Evolutionary conservation across 2,888 invertebrate species (phyloP).

Genomic region (Hirudinaria manillensis): DNA sequence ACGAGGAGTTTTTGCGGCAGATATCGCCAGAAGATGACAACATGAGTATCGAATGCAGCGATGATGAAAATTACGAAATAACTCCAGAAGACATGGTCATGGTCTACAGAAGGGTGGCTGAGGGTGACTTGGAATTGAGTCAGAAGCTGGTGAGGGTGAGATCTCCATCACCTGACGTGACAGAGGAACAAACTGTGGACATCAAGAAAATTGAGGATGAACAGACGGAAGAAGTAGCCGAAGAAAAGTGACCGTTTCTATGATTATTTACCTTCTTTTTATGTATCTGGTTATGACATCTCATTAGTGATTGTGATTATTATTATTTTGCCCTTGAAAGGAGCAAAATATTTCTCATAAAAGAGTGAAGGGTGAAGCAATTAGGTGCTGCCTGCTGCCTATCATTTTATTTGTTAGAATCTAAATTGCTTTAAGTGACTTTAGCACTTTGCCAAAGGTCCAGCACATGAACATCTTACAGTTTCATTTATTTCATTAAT

Average conservation of each 20-base stretch:
- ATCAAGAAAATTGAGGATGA: background rate
- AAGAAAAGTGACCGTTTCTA: constrained; percentile 5
- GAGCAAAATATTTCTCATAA: too few relatives aligned
- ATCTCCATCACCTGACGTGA: background rate
- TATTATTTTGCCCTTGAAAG: too few relatives aligned
- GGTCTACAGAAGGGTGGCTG: constrained; percentile 8
- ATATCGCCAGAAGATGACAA: background rate
- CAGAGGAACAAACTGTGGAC: background rate
- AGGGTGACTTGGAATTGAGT: constrained; percentile 15
- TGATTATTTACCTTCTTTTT: background rate
- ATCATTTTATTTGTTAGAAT: too few relatives aligned
- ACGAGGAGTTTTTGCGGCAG: too few relatives aligned
- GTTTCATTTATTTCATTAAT: background rate
- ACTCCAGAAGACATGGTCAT: constrained; percentile 17
- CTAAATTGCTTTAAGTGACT: too few relatives aligned
- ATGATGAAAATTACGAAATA: constrained; percentile 27
- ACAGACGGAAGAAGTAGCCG: background rate
- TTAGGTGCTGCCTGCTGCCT: background rate
- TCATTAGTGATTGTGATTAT: background rate
- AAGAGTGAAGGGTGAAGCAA: background rate
- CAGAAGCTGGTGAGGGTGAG: background rate
- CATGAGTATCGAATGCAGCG: background rate
- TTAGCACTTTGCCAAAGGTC: too few relatives aligned
- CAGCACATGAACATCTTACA: too few relatives aligned
- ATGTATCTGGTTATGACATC: background rate